Conservation (phyloP, 1,140 invertebrate species). For the Drosophila suzukii region DNA sequence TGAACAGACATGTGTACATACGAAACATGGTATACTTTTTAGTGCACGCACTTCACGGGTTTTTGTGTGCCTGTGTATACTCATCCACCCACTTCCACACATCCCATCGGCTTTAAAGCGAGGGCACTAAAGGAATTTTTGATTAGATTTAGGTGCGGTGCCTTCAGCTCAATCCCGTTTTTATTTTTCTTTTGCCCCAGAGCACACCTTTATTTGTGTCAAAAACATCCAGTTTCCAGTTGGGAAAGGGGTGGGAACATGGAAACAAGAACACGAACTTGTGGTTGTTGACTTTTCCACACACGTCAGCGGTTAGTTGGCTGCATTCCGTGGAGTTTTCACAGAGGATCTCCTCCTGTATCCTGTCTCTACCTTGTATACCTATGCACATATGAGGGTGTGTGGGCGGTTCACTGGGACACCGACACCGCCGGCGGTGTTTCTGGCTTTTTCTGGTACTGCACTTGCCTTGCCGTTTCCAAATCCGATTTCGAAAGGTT, state of each 20-base stretch:
- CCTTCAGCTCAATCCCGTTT: slow-evolving; percentile 7
- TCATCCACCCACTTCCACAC: slow-evolving; percentile 14
- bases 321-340: background rate
- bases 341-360: background rate
- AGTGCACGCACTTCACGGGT: slow-evolving; percentile 19
- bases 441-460: background rate
- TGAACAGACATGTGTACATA: slow-evolving; percentile 9
- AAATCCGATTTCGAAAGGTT: slow-evolving; percentile 10
- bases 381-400: slow-evolving; percentile 8
- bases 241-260: background rate
- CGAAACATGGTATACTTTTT: slow-evolving; percentile 26
- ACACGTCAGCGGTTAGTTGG: slow-evolving; percentile 1
- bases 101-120: slow-evolving; percentile 26
- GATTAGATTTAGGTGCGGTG: slow-evolving; percentile 47
- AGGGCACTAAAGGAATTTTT: slow-evolving; percentile 40
- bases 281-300: slow-evolving; percentile 5
- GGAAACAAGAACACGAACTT: background rate
- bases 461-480: slow-evolving; percentile 10
- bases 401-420: slow-evolving; percentile 15
- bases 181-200: background rate
- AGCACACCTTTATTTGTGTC: background rate
- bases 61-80: slow-evolving; percentile 15
- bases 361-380: background rate
- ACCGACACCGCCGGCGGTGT: slow-evolving; percentile 12
- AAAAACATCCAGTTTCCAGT: background rate